These are phyloP conservation scores for Nannoperca obscura DNA, from an alignment of 2,797 vertebrate species.

Conservation along the genomic window DNA sequence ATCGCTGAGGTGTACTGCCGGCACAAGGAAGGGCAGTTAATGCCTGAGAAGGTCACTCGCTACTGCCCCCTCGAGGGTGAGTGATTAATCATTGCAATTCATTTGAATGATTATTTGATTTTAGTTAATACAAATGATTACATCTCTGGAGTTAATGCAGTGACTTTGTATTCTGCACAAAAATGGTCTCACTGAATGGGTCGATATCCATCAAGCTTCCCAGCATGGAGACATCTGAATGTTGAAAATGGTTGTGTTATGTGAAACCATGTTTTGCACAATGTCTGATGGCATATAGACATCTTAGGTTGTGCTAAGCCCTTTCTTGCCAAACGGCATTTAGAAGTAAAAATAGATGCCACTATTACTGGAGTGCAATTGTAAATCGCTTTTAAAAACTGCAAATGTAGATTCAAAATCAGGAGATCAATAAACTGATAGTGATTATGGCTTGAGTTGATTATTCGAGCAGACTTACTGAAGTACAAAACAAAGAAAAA, in stretches of 20 bases:
- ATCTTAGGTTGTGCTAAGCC: neutral
- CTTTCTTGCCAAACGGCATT: neutral
- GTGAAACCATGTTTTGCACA: neutral
- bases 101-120: conserved; percentile 44
- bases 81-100: conserved; percentile 25
- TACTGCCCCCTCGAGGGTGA: conserved; percentile 92
- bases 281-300: neutral
- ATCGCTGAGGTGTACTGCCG: conserved; percentile 94
- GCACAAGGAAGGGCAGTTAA: conserved; percentile 93
- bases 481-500: conserved; percentile 21
- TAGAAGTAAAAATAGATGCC: conserved; percentile 1
- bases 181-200: conserved; percentile 4
- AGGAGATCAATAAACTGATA: neutral
- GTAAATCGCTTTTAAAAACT: neutral
- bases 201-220: conserved; percentile 18
- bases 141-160: conserved; percentile 4
- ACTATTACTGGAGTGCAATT: neutral
- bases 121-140: conserved; percentile 30
- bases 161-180: conserved; percentile 49
- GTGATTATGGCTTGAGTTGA: conserved; percentile 4
- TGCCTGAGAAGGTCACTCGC: conserved; percentile 95
- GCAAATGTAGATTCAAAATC: conserved; percentile 3
- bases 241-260: neutral
- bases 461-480: conserved; percentile 7
- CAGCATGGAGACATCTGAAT: neutral